Evolutionary conservation across 2,113 vertebrate species (phyloP).

Genomic region (Ctenodactylus gundi): DNA sequence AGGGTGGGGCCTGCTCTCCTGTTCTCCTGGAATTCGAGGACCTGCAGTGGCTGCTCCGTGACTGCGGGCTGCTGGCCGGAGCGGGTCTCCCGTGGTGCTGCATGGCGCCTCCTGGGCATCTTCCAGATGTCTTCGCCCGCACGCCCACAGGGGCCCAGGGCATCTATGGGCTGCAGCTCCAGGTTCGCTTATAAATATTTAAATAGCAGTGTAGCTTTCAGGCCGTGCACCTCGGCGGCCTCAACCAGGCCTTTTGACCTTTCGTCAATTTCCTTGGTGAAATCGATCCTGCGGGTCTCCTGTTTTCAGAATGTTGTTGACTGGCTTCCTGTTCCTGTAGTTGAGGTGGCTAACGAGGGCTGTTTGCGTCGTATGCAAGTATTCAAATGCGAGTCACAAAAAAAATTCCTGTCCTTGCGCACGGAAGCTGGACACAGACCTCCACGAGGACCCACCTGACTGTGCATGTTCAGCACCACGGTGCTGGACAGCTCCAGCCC

Average conservation of each 20-base stretch:
- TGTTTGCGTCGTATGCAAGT: rapidly evolving
- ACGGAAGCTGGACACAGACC: neutral
- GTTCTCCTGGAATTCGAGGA: neutral
- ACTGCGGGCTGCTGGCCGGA: too few relatives aligned
- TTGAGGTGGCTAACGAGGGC: neutral
- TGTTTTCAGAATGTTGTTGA: neutral
- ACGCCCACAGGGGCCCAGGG: neutral
- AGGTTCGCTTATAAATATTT: conserved; percentile 81
- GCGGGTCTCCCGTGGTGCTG: too few relatives aligned
- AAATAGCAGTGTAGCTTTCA: conserved; percentile 81
- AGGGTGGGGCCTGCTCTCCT: neutral
- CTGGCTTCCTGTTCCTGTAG: neutral
- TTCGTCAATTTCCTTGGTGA: conserved; percentile 81
- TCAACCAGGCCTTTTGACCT: conserved; percentile 84
- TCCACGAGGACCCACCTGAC: rapidly evolving
- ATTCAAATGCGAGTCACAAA: neutral
- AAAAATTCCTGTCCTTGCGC: rapidly evolving
- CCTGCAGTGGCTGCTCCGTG: rapidly evolving
- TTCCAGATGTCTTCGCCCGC: neutral
- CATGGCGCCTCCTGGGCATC: rapidly evolving
- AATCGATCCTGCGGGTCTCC: conserved; percentile 70
- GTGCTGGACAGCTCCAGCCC: neutral
- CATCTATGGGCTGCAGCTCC: conserved; percentile 58
- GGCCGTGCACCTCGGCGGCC: conserved; percentile 67
- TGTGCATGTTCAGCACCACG: neutral